Percentiles rank a stretch among this genome's conserved stretches.
These are phyloP conservation scores for Onychorhynchus coronatus DNA, from an alignment of 2,113 vertebrate genomes.

Conservation along the genomic window DNA sequence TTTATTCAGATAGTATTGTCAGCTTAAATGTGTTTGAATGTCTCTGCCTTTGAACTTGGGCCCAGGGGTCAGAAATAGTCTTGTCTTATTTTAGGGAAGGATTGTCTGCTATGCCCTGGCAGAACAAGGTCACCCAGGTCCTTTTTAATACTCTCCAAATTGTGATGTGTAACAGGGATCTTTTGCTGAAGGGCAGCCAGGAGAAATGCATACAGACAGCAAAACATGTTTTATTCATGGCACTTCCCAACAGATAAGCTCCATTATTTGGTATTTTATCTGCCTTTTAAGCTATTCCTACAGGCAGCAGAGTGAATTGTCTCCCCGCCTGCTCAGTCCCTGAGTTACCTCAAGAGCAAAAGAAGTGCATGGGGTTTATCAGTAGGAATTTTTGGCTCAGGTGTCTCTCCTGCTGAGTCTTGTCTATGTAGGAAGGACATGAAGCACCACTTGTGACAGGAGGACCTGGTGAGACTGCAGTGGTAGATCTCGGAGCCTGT, in stretches of 20 bases:
- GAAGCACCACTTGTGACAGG: background rate
- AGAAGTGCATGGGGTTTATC: background rate
- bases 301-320: background rate
- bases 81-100: background rate
- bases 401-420: background rate
- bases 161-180: background rate
- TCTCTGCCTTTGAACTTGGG: background rate
- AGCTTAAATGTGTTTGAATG: background rate
- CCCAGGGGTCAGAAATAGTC: background rate
- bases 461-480: background rate
- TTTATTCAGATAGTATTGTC: background rate
- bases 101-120: background rate
- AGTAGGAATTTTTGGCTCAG: background rate
- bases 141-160: background rate
- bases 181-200: background rate
- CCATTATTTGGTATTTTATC: background rate
- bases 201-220: background rate
- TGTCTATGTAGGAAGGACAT: background rate
- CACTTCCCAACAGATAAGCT: background rate
- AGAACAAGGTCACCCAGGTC: background rate
- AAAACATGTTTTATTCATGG: constrained; percentile 55
- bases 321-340: background rate
- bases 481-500: background rate
- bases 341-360: background rate
- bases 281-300: background rate